These are phyloP conservation scores for Eumacrocentrus americanus DNA, from an alignment of 2,888 invertebrate genomes.

Conservation along the genomic window DNA sequence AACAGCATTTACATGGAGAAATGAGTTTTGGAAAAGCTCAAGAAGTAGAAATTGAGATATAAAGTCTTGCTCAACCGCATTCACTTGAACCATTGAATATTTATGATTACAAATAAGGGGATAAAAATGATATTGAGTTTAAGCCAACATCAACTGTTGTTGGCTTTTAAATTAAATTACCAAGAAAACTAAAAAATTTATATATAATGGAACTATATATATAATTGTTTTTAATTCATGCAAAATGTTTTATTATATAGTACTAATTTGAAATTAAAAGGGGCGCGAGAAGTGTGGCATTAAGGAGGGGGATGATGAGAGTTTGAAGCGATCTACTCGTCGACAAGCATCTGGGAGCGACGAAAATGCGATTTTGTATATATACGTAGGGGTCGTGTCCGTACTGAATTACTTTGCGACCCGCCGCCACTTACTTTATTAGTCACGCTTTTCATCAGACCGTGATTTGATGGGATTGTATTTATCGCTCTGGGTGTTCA, in stretches of 20 bases:
- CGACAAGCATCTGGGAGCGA: slow-evolving; percentile 34
- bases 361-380: slow-evolving; percentile 45
- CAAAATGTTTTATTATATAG: neutral
- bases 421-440: slow-evolving; percentile 52
- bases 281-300: neutral
- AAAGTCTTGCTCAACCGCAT: neutral
- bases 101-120: no score
- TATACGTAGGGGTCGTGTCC: slow-evolving; percentile 25
- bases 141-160: neutral
- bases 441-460: slow-evolving; percentile 54
- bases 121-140: neutral
- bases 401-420: slow-evolving; percentile 43
- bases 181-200: neutral
- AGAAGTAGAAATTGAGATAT: slow-evolving; percentile 39
- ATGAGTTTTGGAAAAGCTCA: slow-evolving; percentile 54
- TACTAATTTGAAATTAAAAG: slow-evolving; percentile 6
- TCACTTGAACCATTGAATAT: slow-evolving; percentile 18
- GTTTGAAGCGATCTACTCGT: slow-evolving; percentile 6
- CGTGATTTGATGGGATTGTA: slow-evolving; percentile 53
- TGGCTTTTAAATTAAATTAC: neutral
- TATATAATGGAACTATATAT: neutral
- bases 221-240: no score
- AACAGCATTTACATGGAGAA: slow-evolving; percentile 59
- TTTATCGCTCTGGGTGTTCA: slow-evolving; percentile 41
- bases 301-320: slow-evolving; percentile 1